Evolutionary conservation across 2,113 vertebrate genomes (phyloP), one percentile per base, ranked within the genome.

Genomic region (Dryoscopus gambensis): DNA sequence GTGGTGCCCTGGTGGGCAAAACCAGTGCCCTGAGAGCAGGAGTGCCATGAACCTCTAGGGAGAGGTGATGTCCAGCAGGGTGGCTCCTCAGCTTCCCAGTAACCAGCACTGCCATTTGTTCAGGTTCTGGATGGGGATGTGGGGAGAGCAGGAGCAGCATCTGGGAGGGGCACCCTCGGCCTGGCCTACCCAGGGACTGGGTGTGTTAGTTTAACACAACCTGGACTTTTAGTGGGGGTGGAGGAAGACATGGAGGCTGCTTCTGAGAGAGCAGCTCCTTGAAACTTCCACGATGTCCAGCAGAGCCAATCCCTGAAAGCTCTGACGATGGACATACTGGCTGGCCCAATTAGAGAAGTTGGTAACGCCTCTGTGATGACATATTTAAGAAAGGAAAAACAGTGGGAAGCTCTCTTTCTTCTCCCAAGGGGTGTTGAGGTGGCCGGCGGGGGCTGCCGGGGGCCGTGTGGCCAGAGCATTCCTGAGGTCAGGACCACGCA

Each of bases 401-500:
- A 1, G 5, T 10, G 1, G 14, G 56, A 35, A 59, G 56, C 22
- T 59, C 14, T 35, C 21, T 57, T 24, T 35, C 6, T 35, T 59
- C 56, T 59, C 22, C 22, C 9, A 2, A 59, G 22, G n/a, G 14
- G 22, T 16, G 22, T 22, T 59, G 56, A 59, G 56, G 50, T 10
- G 1, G 44, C 52, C 16, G 4, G 53, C 5, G 0, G 12, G 53
- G 50, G 25, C 25, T 5, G 5, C 49, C 9, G 9, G 50, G 31
- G 55, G 8, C 55, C 13, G 2, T 2, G 13, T 2, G 21, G 22
- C n/a, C 2, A 2, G 14, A 9, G n/a, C 33, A 21, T 22, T 35
- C 31, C 12, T 9, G 21, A 35, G 56, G 55, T 21, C 6, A 13
- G 21, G 33, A 57, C 33, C 6, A 4, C 2, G 6, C 2, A 9